A percentile compares a stretch with the other conserved stretches of the same genome.
These are phyloP conservation scores for Eira barbara DNA, from an alignment of 2,113 vertebrate genomes.

Conservation along the genomic window DNA sequence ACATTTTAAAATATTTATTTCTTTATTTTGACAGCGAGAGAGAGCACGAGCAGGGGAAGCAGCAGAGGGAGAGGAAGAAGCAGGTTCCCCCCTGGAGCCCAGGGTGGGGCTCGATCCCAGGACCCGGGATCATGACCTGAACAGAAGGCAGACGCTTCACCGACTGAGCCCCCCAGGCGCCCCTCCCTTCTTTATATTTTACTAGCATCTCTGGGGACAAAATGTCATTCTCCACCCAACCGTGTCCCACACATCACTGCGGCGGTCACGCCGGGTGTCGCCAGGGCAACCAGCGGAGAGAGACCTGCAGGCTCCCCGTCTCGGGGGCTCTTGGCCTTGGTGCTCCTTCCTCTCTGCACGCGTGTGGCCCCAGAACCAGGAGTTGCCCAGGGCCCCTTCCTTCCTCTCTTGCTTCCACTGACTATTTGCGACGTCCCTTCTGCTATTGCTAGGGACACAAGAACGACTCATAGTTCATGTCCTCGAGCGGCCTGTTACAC, in stretches of 20 bases:
- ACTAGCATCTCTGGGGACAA: background rate
- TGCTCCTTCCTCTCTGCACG: background rate
- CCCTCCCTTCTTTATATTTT: background rate
- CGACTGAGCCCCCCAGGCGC: rapidly evolving
- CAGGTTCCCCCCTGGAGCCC: background rate
- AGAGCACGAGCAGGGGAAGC: background rate
- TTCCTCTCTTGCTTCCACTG: background rate
- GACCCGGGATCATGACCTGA: background rate
- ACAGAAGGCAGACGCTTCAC: background rate
- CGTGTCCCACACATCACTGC: background rate
- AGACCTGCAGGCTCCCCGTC: background rate
- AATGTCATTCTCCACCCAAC: background rate
- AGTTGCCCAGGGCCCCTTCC: rapidly evolving
- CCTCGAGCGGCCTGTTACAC: background rate
- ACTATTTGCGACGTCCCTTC: background rate
- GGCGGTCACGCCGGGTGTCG: rapidly evolving
- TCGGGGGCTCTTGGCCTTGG: background rate
- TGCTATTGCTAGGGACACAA: background rate
- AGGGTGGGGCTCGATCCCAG: background rate
- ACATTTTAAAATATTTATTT: background rate
- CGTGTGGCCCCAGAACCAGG: too few relatives aligned
- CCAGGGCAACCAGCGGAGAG: background rate
- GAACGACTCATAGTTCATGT: background rate
- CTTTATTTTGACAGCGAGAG: background rate
- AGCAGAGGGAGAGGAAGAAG: background rate